Conservation (phyloP, 2,113 vertebrate genomes). For the Scomber colias region DNA sequence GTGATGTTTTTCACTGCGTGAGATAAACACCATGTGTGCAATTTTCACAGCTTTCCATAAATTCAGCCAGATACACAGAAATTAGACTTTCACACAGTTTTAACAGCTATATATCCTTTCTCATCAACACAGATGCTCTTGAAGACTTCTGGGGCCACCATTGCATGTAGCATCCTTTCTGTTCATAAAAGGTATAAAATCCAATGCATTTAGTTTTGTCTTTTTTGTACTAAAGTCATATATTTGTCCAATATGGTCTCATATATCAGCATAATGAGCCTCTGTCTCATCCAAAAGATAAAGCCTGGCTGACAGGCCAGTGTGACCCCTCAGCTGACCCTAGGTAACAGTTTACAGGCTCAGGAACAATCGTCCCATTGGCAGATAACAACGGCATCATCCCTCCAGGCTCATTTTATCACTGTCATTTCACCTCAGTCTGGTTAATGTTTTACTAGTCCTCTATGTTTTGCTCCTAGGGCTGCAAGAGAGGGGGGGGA, state of each 20-base stretch:
- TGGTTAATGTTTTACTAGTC: constrained; percentile 85
- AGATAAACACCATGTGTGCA: constrained; percentile 76
- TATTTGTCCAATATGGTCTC: constrained; percentile 59
- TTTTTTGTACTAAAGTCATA: constrained; percentile 31
- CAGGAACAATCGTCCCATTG: constrained; percentile 79
- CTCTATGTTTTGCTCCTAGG: constrained; percentile 44
- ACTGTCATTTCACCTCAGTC: constrained; percentile 74
- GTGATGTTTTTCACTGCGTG: constrained; percentile 64
- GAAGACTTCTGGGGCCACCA: background rate
- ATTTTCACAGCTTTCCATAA: constrained; percentile 70
- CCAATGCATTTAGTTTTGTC: constrained; percentile 14
- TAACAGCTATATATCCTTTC: constrained; percentile 5
- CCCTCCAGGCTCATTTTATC: constrained; percentile 80
- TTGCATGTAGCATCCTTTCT: background rate
- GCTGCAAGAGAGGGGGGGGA: constrained; percentile 30
- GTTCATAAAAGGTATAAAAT: constrained; percentile 5
- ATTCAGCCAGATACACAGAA: constrained; percentile 39
- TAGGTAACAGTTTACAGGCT: constrained; percentile 74
- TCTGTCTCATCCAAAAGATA: constrained; percentile 61
- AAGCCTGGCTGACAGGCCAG: constrained; percentile 68
- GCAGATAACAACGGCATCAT: constrained; percentile 78
- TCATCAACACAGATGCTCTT: constrained; percentile 1
- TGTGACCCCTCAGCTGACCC: constrained; percentile 81
- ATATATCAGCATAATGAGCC: constrained; percentile 76
- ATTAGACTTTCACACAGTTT: constrained; percentile 44